Conservation (phyloP, 2,888 invertebrate genomes). For the Polymixis lichenea region DNA sequence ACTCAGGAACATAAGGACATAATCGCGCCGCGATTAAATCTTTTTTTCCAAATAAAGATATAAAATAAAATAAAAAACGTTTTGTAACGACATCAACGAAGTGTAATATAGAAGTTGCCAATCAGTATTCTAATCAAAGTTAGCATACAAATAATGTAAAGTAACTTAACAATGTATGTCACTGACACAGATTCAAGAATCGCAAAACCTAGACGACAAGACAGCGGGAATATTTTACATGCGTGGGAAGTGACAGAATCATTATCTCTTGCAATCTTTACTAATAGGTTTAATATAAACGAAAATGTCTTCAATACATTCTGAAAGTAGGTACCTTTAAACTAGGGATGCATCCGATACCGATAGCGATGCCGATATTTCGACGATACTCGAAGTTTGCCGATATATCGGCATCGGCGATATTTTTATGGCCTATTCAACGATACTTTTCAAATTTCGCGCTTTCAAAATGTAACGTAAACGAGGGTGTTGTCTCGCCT, state of each 20-base stretch:
- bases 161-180: constrained; percentile 13
- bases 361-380: no score
- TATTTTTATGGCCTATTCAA: no score
- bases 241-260: constrained; percentile 37
- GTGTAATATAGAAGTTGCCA: not conserved
- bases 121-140: constrained; percentile 15
- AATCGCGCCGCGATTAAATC: no score
- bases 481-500: no score
- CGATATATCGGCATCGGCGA: no score
- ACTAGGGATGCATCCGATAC: no score
- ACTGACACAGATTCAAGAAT: constrained; percentile 30
- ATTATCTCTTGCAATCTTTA: constrained; percentile 33
- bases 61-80: no score
- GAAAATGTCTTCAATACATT: constrained; percentile 2
- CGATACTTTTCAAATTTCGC: no score
- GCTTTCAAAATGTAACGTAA: no score
- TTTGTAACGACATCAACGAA: constrained; percentile 1
- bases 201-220: constrained; percentile 8
- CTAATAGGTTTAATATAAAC: constrained; percentile 21
- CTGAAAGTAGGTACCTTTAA: no score
- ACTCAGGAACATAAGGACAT: constrained; percentile 4
- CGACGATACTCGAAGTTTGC: no score
- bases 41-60: no score
- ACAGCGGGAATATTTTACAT: constrained; percentile 19
- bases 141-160: not conserved